Evolutionary conservation across 2,888 invertebrate genomes (phyloP), one percentile per base, ranked within the genome.

Genomic region (Xanthia icteritia): DNA sequence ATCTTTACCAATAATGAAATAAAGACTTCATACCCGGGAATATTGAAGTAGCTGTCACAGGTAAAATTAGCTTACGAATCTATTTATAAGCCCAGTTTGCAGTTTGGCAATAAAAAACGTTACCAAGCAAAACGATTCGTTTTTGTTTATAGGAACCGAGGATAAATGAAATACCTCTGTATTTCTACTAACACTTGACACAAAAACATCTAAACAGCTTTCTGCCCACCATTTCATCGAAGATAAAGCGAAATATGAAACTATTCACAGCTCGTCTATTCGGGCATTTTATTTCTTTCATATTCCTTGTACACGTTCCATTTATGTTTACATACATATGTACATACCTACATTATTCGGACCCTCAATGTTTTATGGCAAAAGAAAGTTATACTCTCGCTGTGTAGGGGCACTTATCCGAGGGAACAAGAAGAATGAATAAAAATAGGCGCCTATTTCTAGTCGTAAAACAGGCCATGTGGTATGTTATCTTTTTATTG

Each of bases 341-440:
- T 84, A 68, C 83, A 27, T 67, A 77, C 63, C 58, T 65, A 84
- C 73, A 80, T 84, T 83, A 82, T 81, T 82, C 78, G 86, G 86
- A 84, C 84, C 86, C 86, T 85, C 82, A 65, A 84, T 85, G 81
- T 85, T 85, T 85, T 85, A 85, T 78, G 65, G 66, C 72, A 63
- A 71, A 74, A 48, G 69, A 81, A 84, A 74, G 76, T 79, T 85
- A 79, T 78, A 78, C 63, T 81, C 69, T 63, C 63, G 48, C 68
- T 74, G 66, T 74, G 76, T 78, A 81, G 71, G 69, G 79, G 80
- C 84, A 83, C 84, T 86, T 85, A 83, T 71, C 73, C 73, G 61
- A 61, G 63, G 72, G 66, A 73, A 81, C 64, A 81, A 72, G 77
- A 86, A 27, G 68, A 81, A 86, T 86, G 81, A 83, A 85, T 85